Conservation (phyloP, 1,140 invertebrate genomes). For the Anastatus disparis region DNA sequence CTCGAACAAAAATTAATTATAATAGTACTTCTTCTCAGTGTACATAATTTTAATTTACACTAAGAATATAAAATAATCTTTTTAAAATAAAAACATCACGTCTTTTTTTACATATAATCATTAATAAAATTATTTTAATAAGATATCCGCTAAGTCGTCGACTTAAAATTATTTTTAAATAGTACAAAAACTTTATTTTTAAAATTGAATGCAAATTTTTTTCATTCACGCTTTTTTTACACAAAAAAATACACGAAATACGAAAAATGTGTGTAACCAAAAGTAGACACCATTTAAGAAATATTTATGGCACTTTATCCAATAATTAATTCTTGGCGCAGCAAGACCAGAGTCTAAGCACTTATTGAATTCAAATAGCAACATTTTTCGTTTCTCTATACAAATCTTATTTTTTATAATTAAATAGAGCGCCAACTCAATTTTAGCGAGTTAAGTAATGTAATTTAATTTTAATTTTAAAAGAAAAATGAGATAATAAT, state of each 20-base stretch:
- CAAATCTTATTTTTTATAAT: conserved; percentile 38
- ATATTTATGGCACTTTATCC: conserved; percentile 15
- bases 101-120: neutral
- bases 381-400: conserved; percentile 36
- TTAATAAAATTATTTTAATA: conserved; percentile 2
- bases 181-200: neutral
- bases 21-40: too few species aligned
- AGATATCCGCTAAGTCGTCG: neutral
- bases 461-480: neutral
- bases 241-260: neutral
- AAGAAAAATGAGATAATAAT: conserved; percentile 15
- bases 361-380: neutral
- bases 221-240: neutral
- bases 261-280: neutral
- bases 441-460: neutral
- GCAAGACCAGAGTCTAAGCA: conserved; percentile 7
- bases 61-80: too few species aligned
- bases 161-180: neutral
- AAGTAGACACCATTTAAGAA: conserved; percentile 12
- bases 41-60: too few species aligned
- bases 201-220: neutral
- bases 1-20: too few species aligned
- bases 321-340: conserved; percentile 28
- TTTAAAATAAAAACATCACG: too few species aligned
- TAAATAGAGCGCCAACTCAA: neutral